These are phyloP conservation scores for Apodemia zela DNA, from an alignment of 2,888 invertebrate species.

Conservation along the genomic window DNA sequence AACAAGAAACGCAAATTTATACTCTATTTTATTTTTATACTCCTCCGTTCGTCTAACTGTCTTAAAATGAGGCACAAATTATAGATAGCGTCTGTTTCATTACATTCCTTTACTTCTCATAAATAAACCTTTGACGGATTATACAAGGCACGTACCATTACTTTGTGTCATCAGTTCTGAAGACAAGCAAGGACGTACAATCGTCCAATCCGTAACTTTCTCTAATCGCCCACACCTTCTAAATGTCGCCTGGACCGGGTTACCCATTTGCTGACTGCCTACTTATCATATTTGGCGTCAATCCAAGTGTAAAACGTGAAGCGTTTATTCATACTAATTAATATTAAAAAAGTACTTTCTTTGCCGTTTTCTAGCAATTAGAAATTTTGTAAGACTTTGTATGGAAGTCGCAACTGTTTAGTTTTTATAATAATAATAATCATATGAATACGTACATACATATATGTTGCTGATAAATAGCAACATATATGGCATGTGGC, in stretches of 20 bases:
- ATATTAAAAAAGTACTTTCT: conserved; percentile 14
- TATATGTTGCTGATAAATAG: too few species aligned
- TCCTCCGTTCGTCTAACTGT: too few species aligned
- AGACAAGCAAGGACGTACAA: conserved; percentile 51
- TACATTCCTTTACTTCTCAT: too few species aligned
- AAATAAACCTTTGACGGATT: conserved; percentile 16
- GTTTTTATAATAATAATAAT: not conserved
- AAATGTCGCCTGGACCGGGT: conserved; percentile 61
- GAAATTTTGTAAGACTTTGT: conserved; percentile 8
- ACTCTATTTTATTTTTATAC: too few species aligned
- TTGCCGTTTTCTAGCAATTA: not conserved
- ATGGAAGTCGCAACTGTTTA: not conserved
- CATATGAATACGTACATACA: too few species aligned
- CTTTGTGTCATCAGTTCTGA: not conserved
- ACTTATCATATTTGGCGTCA: conserved; percentile 47
- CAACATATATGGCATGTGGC: too few species aligned
- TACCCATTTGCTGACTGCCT: conserved; percentile 51
- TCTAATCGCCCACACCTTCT: conserved; percentile 51
- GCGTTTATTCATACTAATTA: conserved; percentile 20
- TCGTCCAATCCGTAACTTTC: conserved; percentile 53
- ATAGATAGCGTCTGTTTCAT: too few species aligned
- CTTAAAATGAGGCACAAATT: too few species aligned
- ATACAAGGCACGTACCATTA: conserved; percentile 15
- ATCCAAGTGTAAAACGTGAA: conserved; percentile 31
- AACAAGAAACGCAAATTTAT: too few species aligned